A percentile compares a stretch with the other conserved stretches of the same genome.
Conservation (phyloP, 2,797 vertebrate genomes). For the Limosa lapponica region DNA sequence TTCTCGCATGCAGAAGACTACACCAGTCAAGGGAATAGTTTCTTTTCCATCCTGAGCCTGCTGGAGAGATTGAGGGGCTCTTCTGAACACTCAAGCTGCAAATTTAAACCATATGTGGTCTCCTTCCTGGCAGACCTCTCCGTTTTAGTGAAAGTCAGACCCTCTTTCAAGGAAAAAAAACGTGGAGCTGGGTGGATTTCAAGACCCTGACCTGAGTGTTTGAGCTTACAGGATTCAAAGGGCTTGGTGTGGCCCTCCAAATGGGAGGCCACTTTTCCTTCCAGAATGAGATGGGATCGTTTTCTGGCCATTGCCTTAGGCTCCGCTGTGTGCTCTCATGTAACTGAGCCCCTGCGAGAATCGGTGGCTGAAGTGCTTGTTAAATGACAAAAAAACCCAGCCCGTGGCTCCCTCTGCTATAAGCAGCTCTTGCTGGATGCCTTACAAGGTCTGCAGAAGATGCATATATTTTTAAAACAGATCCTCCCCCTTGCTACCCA, state of each 20-base stretch:
- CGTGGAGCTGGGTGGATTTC: neutral
- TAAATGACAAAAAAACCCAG: neutral
- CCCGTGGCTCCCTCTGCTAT: fast-evolving
- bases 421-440: constrained; percentile 15
- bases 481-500: neutral
- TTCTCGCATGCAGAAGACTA: neutral
- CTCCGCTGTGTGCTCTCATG: neutral
- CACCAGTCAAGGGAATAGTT: neutral
- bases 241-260: neutral
- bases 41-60: neutral
- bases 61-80: neutral
- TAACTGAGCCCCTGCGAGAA: neutral
- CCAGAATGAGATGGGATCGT: neutral
- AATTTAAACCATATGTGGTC: neutral
- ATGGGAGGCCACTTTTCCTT: constrained; percentile 10
- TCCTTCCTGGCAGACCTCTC: neutral
- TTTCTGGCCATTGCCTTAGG: neutral
- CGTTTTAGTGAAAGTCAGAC: neutral
- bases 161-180: neutral
- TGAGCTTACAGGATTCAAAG: neutral
- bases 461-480: constrained; percentile 24
- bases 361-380: neutral
- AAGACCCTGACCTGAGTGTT: neutral
- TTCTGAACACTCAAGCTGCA: neutral
- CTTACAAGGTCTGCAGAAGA: constrained; percentile 49